A percentile compares a stretch with the other conserved stretches of the same genome.
phyloP scores from a whole-genome alignment of 2,113 vertebrate species.

The Dicentrarchus labrax region DNA sequence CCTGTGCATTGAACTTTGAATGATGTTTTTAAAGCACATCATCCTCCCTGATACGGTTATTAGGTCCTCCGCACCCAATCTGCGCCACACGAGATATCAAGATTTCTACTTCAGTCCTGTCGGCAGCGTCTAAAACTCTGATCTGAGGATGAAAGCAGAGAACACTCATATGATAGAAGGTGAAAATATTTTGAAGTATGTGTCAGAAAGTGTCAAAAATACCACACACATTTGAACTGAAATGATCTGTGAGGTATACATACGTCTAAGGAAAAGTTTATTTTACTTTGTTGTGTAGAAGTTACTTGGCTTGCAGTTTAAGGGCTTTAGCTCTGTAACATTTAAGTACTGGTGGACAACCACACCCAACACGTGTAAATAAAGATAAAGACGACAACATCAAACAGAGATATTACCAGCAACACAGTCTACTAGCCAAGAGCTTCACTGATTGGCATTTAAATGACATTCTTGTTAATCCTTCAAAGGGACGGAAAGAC shows the following conservation, averaged over 20 bases:
- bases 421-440: not conserved
- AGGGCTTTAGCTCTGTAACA: not conserved
- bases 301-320: not conserved
- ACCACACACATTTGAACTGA: not conserved
- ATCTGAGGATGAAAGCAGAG: constrained; percentile 34
- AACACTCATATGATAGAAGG: constrained; percentile 25
- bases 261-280: constrained; percentile 17
- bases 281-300: not conserved
- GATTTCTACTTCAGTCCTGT: constrained; percentile 25
- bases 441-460: constrained; percentile 62
- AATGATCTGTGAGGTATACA: not conserved
- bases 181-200: constrained; percentile 32
- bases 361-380: constrained; percentile 18
- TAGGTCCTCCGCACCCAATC: constrained; percentile 13
- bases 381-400: constrained; percentile 2
- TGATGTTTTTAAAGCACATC: constrained; percentile 33
- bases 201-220: constrained; percentile 19
- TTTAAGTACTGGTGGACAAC: constrained; percentile 4
- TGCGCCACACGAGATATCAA: constrained; percentile 12
- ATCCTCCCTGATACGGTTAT: constrained; percentile 40
- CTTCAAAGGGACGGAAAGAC: constrained; percentile 58
- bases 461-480: constrained; percentile 70
- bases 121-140: not conserved
- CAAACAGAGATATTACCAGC: constrained; percentile 9
- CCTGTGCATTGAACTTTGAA: constrained; percentile 20